Evolutionary conservation across 2,888 invertebrate species (phyloP), one percentile per base, ranked within the genome.

Genomic region (Masnerella sp.): DNA sequence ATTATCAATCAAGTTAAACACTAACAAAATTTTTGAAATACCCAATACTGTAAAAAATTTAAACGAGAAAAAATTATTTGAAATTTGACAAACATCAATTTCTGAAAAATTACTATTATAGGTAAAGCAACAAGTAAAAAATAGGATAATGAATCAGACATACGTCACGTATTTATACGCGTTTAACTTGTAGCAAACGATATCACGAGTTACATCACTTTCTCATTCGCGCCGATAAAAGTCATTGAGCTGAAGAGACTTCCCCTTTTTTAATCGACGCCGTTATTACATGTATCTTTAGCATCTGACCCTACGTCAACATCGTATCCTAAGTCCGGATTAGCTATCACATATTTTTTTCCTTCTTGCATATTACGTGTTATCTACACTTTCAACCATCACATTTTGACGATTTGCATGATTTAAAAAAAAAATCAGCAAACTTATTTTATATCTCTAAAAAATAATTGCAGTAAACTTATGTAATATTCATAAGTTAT

Each of bases 281-380:
- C 20, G 14, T 47, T 47, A 45, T 59, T 47, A 34, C 58, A 11
- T 18, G 28, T 61, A 61, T 61, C 47, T 61, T 61, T 25, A 20
- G 14, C 40, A 49, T 61, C 59, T 49, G 49, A 49, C 40, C 47
- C 47, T 40, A 28, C 30, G 61, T 61, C 47, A 61, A 61, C 40
- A 49, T 61, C 28, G 49, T 49, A 61, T 58, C 58, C 43, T 43
- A 58, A 58, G 43, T 58, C 36, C 45, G 58, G 36, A 45, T 58
- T 36, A 25, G 28, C 25, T 8, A n/a, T n/a, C 25, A 7, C 25
- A 7, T 42, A 0, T 34, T 32, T 20, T 32, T 25, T 11, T 36
- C 20, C 9, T 51, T 36, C 4, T 0, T 14, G 36, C 34, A 22
- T 36, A 51, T 36, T 51, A 12, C 34, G 36, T 22, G 20, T 36